Conservation (phyloP, 2,797 vertebrate genomes). For the Liparis tanakae region DNA sequence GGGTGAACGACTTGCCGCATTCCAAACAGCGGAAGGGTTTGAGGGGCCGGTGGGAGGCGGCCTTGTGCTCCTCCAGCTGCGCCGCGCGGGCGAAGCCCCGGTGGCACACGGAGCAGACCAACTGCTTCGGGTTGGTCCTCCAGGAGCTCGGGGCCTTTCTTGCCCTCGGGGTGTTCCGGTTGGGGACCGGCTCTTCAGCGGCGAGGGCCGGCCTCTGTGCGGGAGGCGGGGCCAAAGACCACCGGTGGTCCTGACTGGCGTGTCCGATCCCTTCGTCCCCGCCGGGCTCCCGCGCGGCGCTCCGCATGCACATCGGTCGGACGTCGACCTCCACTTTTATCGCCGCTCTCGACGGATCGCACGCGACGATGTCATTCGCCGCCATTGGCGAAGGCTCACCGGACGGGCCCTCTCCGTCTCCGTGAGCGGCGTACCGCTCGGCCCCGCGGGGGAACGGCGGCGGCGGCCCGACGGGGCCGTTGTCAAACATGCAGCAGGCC, state of each 20-base stretch:
- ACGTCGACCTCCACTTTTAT: conserved; percentile 52
- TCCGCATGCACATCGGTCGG: conserved; percentile 24
- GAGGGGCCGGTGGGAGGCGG: conserved; percentile 48
- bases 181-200: conserved; percentile 13
- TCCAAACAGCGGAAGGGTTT: conserved; percentile 79
- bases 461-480: conserved; percentile 35
- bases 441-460: conserved; percentile 27
- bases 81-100: conserved; percentile 62
- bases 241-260: conserved; percentile 28
- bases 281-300: conserved; percentile 7
- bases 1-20: conserved; percentile 82
- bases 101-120: conserved; percentile 65
- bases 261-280: conserved; percentile 22
- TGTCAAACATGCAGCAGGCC: conserved; percentile 54
- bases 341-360: conserved; percentile 5
- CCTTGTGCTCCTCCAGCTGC: conserved; percentile 71
- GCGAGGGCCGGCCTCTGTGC: conserved; percentile 20
- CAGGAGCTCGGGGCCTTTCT: conserved; percentile 45
- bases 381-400: conserved; percentile 2
- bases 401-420: conserved; percentile 9
- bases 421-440: conserved; percentile 38
- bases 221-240: background rate
- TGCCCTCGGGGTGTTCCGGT: conserved; percentile 24
- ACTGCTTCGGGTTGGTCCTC: conserved; percentile 56
- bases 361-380: background rate